Evolutionary conservation across 2,113 vertebrate genomes (phyloP), one percentile per base, ranked within the genome.

Genomic region (Phainopepla nitens): DNA sequence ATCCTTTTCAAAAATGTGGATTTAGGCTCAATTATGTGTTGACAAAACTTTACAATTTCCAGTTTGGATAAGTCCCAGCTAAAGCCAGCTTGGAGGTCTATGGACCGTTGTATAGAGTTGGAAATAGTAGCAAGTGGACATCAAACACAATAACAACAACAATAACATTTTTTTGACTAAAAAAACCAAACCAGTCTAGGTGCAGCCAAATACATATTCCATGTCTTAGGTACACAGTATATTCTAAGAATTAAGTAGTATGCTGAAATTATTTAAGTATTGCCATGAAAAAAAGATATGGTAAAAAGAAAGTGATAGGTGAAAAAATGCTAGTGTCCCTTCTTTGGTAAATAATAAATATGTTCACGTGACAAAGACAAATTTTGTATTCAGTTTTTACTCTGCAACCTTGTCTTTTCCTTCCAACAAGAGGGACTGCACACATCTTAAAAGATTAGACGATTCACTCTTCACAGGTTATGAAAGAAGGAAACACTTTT

Each of bases 81-180:
- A 84, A 87, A 95, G n/a, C 6, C 20, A 80, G 4, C 9, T 84
- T 81, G 29, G 35, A 84, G 4, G 5, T 41, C 31, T 6, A 2
- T 23, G 19, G 15, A 39, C 12, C 21, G 29, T 53, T 2, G 1
- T 41, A 45, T 19, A 82, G 15, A 45, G 7, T 6, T 80, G 25
- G 20, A 84, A 90, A 54, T 18, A 68, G 14, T 39, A 45, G 27
- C 33, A 56, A 83, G 11, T 16, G 24, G 20, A 39, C 31, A 66
- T 3, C 15, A 54, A 29, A 6, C 41, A 11, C 11, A 49, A 47
- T 9, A 83, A 57, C 5, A 33, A 2, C 12, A 49, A 65, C 5
- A 33, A 2, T 10, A 49, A 65, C 0, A 13, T 6, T 47, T 76
- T 65, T 10, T 4, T 6, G 15, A 36, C 25, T 24, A 11, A 41